These are phyloP conservation scores for Notodonta dromedarius DNA, from an alignment of 2,888 invertebrate genomes.

Conservation along the genomic window DNA sequence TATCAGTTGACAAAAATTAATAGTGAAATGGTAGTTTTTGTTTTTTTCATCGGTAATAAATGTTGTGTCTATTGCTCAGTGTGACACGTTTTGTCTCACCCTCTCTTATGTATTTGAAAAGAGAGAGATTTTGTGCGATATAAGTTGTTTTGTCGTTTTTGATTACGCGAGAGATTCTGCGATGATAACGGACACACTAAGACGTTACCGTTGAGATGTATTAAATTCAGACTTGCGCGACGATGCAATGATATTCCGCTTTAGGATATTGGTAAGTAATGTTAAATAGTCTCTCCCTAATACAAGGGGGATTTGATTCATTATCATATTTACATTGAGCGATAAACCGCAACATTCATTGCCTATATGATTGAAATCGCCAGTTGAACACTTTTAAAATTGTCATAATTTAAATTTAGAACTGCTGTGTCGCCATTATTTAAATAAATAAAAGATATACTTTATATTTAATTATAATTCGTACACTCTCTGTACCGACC, in stretches of 20 bases:
- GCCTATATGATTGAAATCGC: no score
- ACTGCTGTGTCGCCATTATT: conserved; percentile 3
- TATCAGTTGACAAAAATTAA: neutral
- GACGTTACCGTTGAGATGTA: no score
- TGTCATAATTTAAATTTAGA: neutral
- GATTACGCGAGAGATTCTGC: neutral
- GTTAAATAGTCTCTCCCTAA: neutral
- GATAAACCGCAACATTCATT: no score
- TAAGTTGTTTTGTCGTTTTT: neutral
- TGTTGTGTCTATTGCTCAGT: neutral
- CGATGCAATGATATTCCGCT: no score
- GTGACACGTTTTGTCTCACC: no score
- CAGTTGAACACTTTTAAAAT: neutral
- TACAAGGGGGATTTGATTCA: neutral
- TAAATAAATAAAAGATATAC: neutral
- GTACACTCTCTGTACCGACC: conserved; percentile 2
- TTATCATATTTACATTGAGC: neutral
- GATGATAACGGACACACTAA: no score
- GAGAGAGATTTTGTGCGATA: neutral
- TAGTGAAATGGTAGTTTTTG: neutral
- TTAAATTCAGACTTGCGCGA: no score
- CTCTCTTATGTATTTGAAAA: neutral
- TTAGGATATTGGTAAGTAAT: no score
- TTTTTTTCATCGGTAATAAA: neutral
- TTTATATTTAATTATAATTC: neutral